Evolutionary conservation across 2,113 vertebrate species (phyloP), one percentile per base, ranked within the genome.

Genomic region (Hydropotes inermis): DNA sequence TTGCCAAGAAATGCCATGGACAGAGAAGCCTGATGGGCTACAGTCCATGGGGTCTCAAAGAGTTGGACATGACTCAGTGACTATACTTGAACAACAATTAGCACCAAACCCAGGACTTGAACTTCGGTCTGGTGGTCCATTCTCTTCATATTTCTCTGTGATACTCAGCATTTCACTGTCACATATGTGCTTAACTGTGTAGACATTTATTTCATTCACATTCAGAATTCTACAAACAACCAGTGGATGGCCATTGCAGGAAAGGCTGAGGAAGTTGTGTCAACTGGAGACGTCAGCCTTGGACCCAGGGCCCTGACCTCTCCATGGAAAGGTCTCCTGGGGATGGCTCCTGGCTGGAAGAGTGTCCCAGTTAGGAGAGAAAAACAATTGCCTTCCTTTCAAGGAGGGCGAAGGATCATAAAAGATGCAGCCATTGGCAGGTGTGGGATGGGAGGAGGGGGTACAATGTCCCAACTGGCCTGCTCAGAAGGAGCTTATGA

Each of bases 221-320:
- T 45, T 54, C 76, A 33, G 7, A 36, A 45, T 36, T 13, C 16
- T 47, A 27, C 6, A 12, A 55, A 47, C 9, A 7, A 5, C 3
- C 8, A 7, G 30, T 17, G 25, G 19, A 1, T 1, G 1, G 23
- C n/a, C 9, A 1, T 30, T 36, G 19, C 13, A 36, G 61, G 61
- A 36, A 43, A 84, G 5, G 28, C 6, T 21, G 14, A 70, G 8
- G 47, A 15, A 23, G 1, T 5, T 19, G 19, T 30, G 11, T 27
- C 5, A 7, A 4, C 4, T 52, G 8, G 6, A 8, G 2, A 30
- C 5, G 0, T 10, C 30, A 45, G 23, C 39, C 50, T 78, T 21
- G 43, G 10, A 43, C 1, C 12, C 0, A 0, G 1, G 10, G 5
- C 27, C 7, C 10, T 47, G 64, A 30, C 7, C 9, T 85, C 23